Evolutionary conservation across 64 coral and sea anemone genomes (phyloP).

Genomic region (Pachyseris speciosa): DNA sequence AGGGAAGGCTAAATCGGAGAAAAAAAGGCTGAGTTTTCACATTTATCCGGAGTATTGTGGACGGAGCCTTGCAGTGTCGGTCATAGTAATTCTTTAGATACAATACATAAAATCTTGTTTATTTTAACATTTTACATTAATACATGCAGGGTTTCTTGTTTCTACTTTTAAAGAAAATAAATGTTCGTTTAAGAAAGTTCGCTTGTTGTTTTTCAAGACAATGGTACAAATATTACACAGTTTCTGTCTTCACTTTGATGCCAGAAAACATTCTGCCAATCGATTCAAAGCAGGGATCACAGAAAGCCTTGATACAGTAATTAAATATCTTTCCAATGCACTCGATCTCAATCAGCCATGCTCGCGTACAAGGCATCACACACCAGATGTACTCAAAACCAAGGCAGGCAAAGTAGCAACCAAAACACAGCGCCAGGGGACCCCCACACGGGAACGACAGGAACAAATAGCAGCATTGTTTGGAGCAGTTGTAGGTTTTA

Average conservation of each 20-base stretch:
- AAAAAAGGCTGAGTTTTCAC: too few relatives aligned
- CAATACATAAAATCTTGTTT: too few relatives aligned
- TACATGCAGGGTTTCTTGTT: too few relatives aligned
- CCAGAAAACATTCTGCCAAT: slow-evolving; percentile 2
- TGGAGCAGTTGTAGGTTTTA: slow-evolving; percentile 7
- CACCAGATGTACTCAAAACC: slow-evolving; percentile 56
- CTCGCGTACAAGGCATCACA: neutral
- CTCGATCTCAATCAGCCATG: neutral
- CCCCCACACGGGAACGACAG: slow-evolving; percentile 36
- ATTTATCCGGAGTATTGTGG: too few relatives aligned
- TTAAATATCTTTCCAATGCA: slow-evolving; percentile 16
- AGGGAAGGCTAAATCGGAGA: too few relatives aligned
- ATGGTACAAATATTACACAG: too few relatives aligned
- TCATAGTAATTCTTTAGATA: too few relatives aligned
- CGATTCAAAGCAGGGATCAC: slow-evolving; percentile 1
- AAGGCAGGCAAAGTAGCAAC: slow-evolving; percentile 51
- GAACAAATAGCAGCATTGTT: slow-evolving; percentile 21
- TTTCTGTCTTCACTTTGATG: slow-evolving; percentile 21
- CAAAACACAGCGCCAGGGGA: slow-evolving; percentile 40
- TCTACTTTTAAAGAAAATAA: too few relatives aligned
- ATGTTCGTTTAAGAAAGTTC: too few relatives aligned
- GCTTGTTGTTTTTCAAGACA: too few relatives aligned
- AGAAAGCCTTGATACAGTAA: slow-evolving; percentile 22
- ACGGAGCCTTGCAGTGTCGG: too few relatives aligned
- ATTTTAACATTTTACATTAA: too few relatives aligned